A percentile compares a stretch with the other conserved stretches of the same genome.
phyloP scores from a whole-genome alignment of 2,888 invertebrate genomes.

The Cybosia mesomella region DNA sequence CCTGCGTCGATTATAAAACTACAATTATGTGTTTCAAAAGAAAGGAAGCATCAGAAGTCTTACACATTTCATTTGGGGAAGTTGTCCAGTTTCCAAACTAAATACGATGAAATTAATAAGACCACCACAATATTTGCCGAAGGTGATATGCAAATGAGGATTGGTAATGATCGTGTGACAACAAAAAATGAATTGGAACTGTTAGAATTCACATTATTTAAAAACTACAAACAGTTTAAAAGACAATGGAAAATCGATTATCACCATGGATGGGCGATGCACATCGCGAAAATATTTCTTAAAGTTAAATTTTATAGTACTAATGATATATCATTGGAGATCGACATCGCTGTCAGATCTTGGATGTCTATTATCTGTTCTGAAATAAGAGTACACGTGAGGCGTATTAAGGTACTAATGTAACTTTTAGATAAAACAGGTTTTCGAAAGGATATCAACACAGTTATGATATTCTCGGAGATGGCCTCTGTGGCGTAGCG shows the following conservation, averaged over 20 bases:
- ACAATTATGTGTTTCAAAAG: neutral
- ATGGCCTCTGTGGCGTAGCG: too few relatives aligned
- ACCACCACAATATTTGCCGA: neutral
- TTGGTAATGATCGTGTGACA: neutral
- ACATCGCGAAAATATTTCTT: neutral
- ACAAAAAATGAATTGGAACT: constrained; percentile 7
- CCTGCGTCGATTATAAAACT: constrained; percentile 1
- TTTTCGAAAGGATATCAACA: neutral
- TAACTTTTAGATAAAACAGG: neutral
- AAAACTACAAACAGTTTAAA: constrained; percentile 2
- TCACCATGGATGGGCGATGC: constrained; percentile 2
- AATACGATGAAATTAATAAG: neutral
- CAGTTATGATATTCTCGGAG: too few relatives aligned
- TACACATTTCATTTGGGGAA: neutral
- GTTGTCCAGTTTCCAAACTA: neutral
- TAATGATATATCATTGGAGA: neutral
- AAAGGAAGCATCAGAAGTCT: neutral
- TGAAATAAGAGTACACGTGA: neutral
- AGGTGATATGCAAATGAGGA: constrained; percentile 10
- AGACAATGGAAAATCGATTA: constrained; percentile 8
- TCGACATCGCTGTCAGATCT: neutral
- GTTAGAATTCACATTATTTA: neutral
- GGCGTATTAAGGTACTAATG: constrained; percentile 2
- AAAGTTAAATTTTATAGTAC: neutral
- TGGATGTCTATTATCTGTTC: neutral